phyloP scores from a whole-genome alignment of 2,797 vertebrate genomes.

The Holocentrus rufus region DNA sequence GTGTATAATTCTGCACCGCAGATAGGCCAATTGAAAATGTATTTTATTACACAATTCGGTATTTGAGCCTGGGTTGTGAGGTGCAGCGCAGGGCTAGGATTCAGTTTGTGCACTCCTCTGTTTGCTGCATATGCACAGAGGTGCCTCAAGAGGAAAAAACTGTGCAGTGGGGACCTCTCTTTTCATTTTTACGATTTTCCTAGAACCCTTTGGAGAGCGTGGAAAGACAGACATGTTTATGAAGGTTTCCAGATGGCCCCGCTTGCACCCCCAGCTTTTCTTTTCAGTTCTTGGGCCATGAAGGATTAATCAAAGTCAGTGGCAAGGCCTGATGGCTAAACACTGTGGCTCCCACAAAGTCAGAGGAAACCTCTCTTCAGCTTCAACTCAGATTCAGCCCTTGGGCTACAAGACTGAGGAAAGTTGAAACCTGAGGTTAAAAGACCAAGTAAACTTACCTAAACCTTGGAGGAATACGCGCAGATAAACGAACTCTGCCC shows the following conservation, averaged over 20 bases:
- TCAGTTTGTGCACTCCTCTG: slow-evolving; percentile 52
- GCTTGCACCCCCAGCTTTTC: slow-evolving; percentile 81
- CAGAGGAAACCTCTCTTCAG: slow-evolving; percentile 67
- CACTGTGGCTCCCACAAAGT: slow-evolving; percentile 71
- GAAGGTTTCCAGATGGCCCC: slow-evolving; percentile 87
- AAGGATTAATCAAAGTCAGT: slow-evolving; percentile 86
- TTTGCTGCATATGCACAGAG: slow-evolving; percentile 70
- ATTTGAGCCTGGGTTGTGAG: slow-evolving; percentile 43
- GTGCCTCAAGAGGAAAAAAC: slow-evolving; percentile 75
- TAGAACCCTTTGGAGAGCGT: slow-evolving; percentile 85
- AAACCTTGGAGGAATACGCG: slow-evolving; percentile 49
- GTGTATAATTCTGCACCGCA: slow-evolving; percentile 52
- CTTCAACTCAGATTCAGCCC: slow-evolving; percentile 67
- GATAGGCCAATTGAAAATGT: slow-evolving; percentile 62
- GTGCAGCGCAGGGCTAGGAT: slow-evolving; percentile 55
- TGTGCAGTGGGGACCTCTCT: slow-evolving; percentile 80
- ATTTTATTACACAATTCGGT: slow-evolving; percentile 65
- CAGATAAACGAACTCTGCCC: slow-evolving; percentile 52
- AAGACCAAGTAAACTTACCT: slow-evolving; percentile 60
- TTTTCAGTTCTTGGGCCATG: slow-evolving; percentile 81
- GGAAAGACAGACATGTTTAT: slow-evolving; percentile 88
- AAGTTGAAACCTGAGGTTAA: slow-evolving; percentile 72
- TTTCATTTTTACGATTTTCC: slow-evolving; percentile 87
- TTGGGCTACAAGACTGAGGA: slow-evolving; percentile 62
- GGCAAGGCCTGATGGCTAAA: slow-evolving; percentile 79